phyloP scores from a whole-genome alignment of 1,140 invertebrate genomes.

The Sitobion miscanthi region DNA sequence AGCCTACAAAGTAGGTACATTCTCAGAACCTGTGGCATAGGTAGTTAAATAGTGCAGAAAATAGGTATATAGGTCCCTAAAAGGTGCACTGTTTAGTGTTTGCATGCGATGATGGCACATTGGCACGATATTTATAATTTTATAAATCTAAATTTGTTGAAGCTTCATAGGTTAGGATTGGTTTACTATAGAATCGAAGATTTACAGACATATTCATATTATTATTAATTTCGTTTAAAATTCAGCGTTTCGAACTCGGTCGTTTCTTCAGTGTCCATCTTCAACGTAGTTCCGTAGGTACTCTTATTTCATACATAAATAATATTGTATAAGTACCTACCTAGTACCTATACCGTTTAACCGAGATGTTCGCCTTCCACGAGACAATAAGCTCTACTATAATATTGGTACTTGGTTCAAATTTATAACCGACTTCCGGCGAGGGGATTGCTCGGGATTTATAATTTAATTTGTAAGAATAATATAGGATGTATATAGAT shows the following conservation, averaged over 20 bases:
- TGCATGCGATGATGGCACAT: not conserved
- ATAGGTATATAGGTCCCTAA: too few relatives aligned
- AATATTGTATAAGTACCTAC: not conserved
- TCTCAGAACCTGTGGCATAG: not conserved
- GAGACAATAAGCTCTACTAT: not conserved
- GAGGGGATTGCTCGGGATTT: not conserved
- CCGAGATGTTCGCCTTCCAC: not conserved
- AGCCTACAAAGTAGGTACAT: not conserved
- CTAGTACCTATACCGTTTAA: not conserved
- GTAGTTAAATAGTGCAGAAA: not conserved
- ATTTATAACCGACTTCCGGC: not conserved
- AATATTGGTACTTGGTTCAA: not conserved
- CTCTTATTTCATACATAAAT: too few relatives aligned
- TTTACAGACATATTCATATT: not conserved
- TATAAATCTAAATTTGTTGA: not conserved
- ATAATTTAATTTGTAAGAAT: slow-evolving; percentile 13
- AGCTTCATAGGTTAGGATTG: not conserved
- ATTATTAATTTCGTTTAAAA: not conserved
- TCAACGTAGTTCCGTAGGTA: too few relatives aligned
- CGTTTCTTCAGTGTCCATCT: not conserved
- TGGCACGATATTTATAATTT: not conserved
- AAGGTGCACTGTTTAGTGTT: not conserved
- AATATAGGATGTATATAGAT: not conserved
- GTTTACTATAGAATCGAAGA: not conserved
- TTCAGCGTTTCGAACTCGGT: not conserved